phyloP scores from a whole-genome alignment of 2,888 invertebrate genomes.

The Aleiodes alternator region DNA sequence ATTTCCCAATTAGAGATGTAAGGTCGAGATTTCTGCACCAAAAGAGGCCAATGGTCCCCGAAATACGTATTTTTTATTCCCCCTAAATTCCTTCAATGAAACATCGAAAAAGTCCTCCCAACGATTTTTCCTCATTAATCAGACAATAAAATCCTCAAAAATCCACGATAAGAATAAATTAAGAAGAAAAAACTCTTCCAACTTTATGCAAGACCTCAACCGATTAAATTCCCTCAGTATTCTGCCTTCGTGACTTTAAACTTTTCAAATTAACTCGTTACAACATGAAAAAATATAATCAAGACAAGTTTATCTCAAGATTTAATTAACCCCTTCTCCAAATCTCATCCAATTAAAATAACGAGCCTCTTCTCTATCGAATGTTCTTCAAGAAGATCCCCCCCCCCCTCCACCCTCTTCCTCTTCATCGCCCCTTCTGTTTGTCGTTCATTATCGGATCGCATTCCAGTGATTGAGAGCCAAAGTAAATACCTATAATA shows the following conservation, averaged over 20 bases:
- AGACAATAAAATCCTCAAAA: too few species aligned
- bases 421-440: slow-evolving; percentile 33
- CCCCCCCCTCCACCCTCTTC: slow-evolving; percentile 23
- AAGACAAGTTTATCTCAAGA: slow-evolving; percentile 58
- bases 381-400: neutral
- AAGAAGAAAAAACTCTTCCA: slow-evolving; percentile 48
- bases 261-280: slow-evolving; percentile 58
- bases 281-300: slow-evolving; percentile 37
- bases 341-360: slow-evolving; percentile 34
- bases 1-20: too few species aligned
- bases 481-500: slow-evolving; percentile 27
- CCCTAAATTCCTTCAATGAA: too few species aligned
- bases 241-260: slow-evolving; percentile 31
- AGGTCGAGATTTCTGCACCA: too few species aligned
- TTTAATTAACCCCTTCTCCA: slow-evolving; percentile 58
- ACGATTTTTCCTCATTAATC: too few species aligned
- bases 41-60: too few species aligned
- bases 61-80: too few species aligned
- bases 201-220: slow-evolving; percentile 38
- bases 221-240: neutral
- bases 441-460: slow-evolving; percentile 48
- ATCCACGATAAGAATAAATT: neutral
- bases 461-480: slow-evolving; percentile 23
- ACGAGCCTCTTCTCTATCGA: slow-evolving; percentile 30
- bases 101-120: too few species aligned